Conservation (phyloP, 2,797 vertebrate genomes). For the Heteromormyrus szaboi region DNA sequence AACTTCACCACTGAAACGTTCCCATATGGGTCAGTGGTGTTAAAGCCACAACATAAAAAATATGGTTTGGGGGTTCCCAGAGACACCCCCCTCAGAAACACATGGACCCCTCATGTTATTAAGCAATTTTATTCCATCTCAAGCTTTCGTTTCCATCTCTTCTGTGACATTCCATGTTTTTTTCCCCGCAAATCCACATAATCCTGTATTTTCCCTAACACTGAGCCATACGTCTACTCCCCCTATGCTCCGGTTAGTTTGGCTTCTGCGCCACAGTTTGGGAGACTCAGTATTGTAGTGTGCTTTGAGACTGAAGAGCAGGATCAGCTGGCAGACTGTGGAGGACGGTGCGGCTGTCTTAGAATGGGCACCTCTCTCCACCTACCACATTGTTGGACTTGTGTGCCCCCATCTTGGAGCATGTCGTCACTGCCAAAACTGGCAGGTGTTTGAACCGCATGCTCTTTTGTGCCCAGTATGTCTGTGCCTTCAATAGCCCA, state of each 20-base stretch:
- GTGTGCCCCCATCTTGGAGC: neutral
- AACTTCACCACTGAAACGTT: neutral
- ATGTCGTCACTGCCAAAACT: neutral
- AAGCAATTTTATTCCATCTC: neutral
- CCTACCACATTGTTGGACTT: neutral
- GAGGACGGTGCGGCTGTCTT: neutral
- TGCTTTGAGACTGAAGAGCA: neutral
- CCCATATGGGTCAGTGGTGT: neutral
- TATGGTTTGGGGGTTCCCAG: neutral
- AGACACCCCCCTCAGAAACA: neutral
- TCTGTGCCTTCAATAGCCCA: neutral
- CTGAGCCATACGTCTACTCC: neutral
- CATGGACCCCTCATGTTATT: neutral
- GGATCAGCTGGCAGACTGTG: neutral
- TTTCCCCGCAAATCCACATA: neutral
- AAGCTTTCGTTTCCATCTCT: neutral
- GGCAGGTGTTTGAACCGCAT: neutral
- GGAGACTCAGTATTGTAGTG: neutral
- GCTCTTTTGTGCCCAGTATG: neutral
- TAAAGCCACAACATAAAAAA: neutral
- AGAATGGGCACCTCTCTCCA: neutral
- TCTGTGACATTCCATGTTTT: neutral
- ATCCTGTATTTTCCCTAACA: neutral
- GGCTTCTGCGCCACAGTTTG: neutral
- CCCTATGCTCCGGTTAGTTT: too few relatives aligned